Evolutionary conservation across 2,113 vertebrate species (phyloP).

Genomic region (Amazona guildingii): DNA sequence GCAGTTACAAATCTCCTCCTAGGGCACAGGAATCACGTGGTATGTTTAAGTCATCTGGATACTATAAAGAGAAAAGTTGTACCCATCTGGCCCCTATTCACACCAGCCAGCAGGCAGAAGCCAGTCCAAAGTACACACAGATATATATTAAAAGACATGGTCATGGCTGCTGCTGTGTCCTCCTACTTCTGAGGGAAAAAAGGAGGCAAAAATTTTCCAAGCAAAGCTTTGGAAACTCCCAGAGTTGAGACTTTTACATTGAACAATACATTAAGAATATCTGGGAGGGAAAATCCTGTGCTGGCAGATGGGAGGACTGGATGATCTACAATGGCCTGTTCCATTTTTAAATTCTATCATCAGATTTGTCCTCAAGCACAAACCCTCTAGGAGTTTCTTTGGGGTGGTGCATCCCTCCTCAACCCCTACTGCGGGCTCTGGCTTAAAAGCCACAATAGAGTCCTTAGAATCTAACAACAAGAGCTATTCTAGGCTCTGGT

Average conservation of each 20-base stretch:
- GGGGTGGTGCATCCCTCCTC: slow-evolving; percentile 44
- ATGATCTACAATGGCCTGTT: slow-evolving; percentile 57
- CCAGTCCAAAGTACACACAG: slow-evolving; percentile 37
- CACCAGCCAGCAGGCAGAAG: slow-evolving; percentile 53
- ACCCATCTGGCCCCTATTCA: slow-evolving; percentile 54
- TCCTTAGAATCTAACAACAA: slow-evolving; percentile 69
- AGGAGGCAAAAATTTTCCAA: slow-evolving; percentile 45
- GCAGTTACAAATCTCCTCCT: slow-evolving; percentile 30
- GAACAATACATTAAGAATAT: slow-evolving; percentile 60
- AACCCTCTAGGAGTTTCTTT: slow-evolving; percentile 66
- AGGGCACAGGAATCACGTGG: slow-evolving; percentile 21
- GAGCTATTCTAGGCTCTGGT: slow-evolving; percentile 66
- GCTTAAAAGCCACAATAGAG: slow-evolving; percentile 74
- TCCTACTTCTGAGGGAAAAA: slow-evolving; percentile 48
- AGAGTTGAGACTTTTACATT: slow-evolving; percentile 54
- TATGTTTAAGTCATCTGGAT: slow-evolving; percentile 36
- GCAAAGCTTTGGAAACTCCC: slow-evolving; percentile 52
- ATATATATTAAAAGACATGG: slow-evolving; percentile 46
- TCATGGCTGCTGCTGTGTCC: slow-evolving; percentile 51
- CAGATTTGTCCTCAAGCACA: slow-evolving; percentile 61
- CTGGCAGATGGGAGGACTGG: slow-evolving; percentile 31
- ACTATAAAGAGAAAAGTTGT: slow-evolving; percentile 38
- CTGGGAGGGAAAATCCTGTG: slow-evolving; percentile 61
- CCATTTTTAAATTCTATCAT: slow-evolving; percentile 65
- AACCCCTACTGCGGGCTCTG: slow-evolving; percentile 68